phyloP scores from a whole-genome alignment of 1,140 invertebrate species.

The Drosophila arawakana region DNA sequence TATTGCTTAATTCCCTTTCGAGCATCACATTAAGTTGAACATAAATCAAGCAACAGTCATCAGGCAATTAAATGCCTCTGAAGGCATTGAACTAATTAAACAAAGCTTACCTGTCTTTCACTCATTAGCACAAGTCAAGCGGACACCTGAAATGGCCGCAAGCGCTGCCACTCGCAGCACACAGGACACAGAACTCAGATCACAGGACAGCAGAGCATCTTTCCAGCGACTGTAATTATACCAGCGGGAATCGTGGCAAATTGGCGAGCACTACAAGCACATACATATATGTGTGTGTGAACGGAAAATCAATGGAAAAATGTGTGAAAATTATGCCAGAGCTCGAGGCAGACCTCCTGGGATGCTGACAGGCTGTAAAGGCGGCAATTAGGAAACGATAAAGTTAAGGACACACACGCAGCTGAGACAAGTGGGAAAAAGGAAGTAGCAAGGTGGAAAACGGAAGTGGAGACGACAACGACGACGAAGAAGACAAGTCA shows the following conservation, averaged over 20 bases:
- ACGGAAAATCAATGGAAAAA: constrained; percentile 36
- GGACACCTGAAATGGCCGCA: constrained; percentile 47
- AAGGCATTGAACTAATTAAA: constrained; percentile 67
- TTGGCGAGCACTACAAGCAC: constrained; percentile 37
- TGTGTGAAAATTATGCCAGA: constrained; percentile 46
- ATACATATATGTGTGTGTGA: constrained; percentile 25
- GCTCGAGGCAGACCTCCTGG: constrained; percentile 22
- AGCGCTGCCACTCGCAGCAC: constrained; percentile 48
- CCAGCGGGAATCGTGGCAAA: constrained; percentile 72
- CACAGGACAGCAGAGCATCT: constrained; percentile 5
- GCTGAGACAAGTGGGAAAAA: constrained; percentile 15
- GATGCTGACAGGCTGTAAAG: constrained; percentile 1
- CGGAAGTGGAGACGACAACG: constrained; percentile 18
- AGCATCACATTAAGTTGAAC: constrained; percentile 7
- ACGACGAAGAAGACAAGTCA: constrained; percentile 43
- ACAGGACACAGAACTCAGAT: constrained; percentile 11
- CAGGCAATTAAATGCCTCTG: constrained; percentile 57
- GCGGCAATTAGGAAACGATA: constrained; percentile 75
- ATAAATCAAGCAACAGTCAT: neutral
- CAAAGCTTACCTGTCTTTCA: constrained; percentile 65
- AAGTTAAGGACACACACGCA: constrained; percentile 57
- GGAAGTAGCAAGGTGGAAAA: neutral
- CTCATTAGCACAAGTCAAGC: constrained; percentile 48
- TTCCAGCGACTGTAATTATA: constrained; percentile 69
- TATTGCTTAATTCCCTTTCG: neutral